Base-by-base conservation (phyloP, 2,888 invertebrate genomes). In the Synergus japonicus region DNA sequence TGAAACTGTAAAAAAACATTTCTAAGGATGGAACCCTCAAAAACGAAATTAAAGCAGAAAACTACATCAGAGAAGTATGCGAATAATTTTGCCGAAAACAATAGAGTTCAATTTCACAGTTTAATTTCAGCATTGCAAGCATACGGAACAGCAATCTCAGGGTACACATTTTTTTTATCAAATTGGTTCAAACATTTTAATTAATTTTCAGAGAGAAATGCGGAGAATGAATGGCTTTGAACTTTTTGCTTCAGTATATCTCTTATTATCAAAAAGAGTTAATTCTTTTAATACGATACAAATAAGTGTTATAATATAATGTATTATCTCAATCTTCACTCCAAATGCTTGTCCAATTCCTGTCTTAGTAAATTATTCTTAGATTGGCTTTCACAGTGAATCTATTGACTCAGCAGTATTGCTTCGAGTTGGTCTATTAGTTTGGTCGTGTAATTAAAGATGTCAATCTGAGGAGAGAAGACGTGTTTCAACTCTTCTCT, bases 341-440 rank as follows among this genome's bases (percentile, higher is more conserved):
- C 10, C 10, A 41, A 54, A 54, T 54, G 37, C 49, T 73, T 73
- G 49, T 73, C 69, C 54, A 49, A 37, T 73, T 73, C 73, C 73
- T 73, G 37, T 54, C 54, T 73, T 54, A 54, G 73, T 49, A n/a
- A 73, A 73, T 73, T 54, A 73, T 54, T 54, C 73, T 73, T 73
- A 54, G 73, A 73, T 73, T 73, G 54, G 29, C 73, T 37, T 73
- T 73, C n/a, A 15, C 54, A 29, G 79, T 22, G 22, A 81, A 79
- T 78, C 77, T 81, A 81, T 81, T 81, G 79, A 82, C 66, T 79
- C 77, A 18, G 41, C 41, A 41, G 79, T 81, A 86, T 86, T 86
- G 85, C 86, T 85, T 84, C 84, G 83, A 86, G 86, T 87, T 86
- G 76, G 83, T 76, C 83, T 82, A 83, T 85, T 84, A 84, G 83